Conservation (phyloP, 1,140 invertebrate species). For the Aporrectodea caliginosa region DNA sequence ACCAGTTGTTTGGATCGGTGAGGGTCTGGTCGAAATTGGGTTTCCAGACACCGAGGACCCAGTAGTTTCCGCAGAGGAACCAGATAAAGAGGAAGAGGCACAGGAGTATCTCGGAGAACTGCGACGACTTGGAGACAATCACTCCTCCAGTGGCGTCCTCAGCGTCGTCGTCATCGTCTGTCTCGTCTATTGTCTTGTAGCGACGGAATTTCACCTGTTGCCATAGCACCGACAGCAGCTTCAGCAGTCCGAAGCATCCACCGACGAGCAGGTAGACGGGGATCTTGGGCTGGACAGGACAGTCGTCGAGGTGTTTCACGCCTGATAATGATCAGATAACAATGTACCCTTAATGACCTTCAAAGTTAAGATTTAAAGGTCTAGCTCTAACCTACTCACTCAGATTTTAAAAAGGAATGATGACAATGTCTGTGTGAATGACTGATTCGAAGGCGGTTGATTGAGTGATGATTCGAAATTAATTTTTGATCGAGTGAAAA, state of each 20-base stretch:
- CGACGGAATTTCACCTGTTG: conserved; percentile 55
- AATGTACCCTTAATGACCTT: too few relatives aligned
- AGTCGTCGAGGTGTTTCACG: conserved; percentile 50
- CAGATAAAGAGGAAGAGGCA: conserved; percentile 60
- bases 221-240: conserved; percentile 61
- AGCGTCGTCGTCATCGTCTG: conserved; percentile 48
- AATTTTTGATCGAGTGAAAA: too few relatives aligned
- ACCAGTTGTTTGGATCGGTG: conserved; percentile 53
- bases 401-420: too few relatives aligned
- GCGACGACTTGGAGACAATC: conserved; percentile 41
- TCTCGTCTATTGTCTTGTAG: conserved; percentile 60
- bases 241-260: conserved; percentile 47
- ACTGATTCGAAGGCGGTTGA: too few relatives aligned
- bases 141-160: conserved; percentile 45
- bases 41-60: conserved; percentile 43
- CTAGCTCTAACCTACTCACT: too few relatives aligned
- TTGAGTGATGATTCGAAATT: too few relatives aligned
- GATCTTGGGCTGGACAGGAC: conserved; percentile 45
- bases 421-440: too few relatives aligned
- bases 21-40: conserved; percentile 58
- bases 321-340: too few relatives aligned
- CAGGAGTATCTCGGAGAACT: conserved; percentile 60
- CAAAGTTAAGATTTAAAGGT: too few relatives aligned
- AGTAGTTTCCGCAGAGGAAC: conserved; percentile 67
- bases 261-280: conserved; percentile 50